Percentiles rank a stretch among this genome's conserved stretches.
Evolutionary conservation across 2,888 invertebrate genomes (phyloP).

Genomic region (Ectropis crepuscularia): DNA sequence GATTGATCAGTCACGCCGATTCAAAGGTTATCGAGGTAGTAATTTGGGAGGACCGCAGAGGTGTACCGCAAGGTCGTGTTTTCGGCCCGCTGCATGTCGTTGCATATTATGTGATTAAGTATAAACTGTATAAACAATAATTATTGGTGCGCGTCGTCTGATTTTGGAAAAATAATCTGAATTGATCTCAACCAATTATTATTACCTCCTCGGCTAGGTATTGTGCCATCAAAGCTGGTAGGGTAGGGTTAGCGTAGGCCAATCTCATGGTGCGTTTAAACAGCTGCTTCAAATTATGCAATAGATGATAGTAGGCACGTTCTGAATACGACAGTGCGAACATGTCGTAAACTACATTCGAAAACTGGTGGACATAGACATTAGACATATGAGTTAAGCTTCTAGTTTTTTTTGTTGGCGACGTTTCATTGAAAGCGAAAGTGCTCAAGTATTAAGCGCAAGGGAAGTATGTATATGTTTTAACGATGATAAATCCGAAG

Average conservation of each 20-base stretch:
- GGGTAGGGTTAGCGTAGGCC: no score
- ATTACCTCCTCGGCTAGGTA: constrained; percentile 5
- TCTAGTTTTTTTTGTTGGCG: background rate
- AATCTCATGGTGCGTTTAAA: constrained; percentile 10
- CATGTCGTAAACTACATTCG: constrained; percentile 3
- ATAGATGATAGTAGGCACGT: background rate
- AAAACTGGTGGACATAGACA: background rate
- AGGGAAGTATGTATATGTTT: no score
- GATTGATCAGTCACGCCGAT: constrained; percentile 44
- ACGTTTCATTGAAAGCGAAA: constrained; percentile 21
- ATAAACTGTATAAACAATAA: no score
- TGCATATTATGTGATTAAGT: constrained; percentile 28
- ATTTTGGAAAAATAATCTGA: constrained; percentile 1
- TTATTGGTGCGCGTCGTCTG: constrained; percentile 11
- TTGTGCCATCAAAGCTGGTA: constrained; percentile 10
- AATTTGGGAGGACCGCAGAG: constrained; percentile 38
- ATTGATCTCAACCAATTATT: background rate
- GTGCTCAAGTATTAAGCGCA: constrained; percentile 1
- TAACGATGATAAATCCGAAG: no score
- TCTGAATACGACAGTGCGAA: constrained; percentile 3
- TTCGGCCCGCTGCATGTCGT: constrained; percentile 31
- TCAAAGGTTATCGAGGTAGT: constrained; percentile 49
- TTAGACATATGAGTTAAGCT: background rate
- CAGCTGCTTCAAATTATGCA: constrained; percentile 16
- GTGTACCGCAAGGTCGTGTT: constrained; percentile 40